phyloP scores from a whole-genome alignment of 2,113 vertebrate species.

The Myanophis thanlyinensis region DNA sequence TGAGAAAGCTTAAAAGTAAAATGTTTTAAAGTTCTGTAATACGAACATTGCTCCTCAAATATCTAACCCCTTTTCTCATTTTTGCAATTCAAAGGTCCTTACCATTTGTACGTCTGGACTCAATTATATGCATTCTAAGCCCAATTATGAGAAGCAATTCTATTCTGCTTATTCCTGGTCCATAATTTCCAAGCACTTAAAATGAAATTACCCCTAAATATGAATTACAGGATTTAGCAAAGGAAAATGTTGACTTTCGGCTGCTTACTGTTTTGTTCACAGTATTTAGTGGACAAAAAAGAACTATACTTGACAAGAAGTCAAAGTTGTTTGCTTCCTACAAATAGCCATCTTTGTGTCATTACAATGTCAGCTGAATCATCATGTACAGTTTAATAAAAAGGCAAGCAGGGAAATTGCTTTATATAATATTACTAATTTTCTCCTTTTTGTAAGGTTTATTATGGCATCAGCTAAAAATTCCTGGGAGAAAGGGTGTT shows the following conservation, averaged over 20 bases:
- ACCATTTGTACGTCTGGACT: background rate
- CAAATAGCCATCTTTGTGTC: background rate
- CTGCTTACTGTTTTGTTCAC: background rate
- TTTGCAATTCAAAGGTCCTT: background rate
- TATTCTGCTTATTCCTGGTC: background rate
- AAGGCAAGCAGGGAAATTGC: background rate
- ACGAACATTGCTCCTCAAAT: background rate
- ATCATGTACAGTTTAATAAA: constrained; percentile 4
- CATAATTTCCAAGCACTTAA: background rate
- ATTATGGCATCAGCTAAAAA: constrained; percentile 2
- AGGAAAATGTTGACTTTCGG: background rate
- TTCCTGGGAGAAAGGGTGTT: background rate
- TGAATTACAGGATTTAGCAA: background rate
- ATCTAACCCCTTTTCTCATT: background rate
- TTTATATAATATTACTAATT: background rate
- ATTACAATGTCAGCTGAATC: constrained; percentile 1
- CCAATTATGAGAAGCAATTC: background rate
- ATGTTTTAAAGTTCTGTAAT: background rate
- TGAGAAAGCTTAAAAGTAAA: background rate
- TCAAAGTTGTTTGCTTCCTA: background rate
- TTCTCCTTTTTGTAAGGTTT: background rate
- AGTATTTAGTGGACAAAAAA: background rate
- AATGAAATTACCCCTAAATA: background rate
- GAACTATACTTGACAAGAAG: background rate
- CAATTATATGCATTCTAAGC: background rate